These are phyloP conservation scores for Zaprionus bogoriensis DNA, from an alignment of 2,888 invertebrate species.

Conservation along the genomic window DNA sequence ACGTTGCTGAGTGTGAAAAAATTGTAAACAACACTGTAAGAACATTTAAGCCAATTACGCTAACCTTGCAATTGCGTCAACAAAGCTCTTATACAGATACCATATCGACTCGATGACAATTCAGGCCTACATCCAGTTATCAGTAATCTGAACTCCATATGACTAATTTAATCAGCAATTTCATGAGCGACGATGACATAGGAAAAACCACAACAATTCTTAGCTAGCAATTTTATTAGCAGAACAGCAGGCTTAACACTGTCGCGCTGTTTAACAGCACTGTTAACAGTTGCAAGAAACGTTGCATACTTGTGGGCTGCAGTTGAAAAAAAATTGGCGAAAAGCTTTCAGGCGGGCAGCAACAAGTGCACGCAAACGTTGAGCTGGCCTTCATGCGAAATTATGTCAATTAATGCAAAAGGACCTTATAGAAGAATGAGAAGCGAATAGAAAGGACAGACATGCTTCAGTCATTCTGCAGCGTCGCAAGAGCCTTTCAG, in stretches of 20 bases:
- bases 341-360: conserved; percentile 8
- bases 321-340: background rate
- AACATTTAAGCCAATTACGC: conserved; percentile 38
- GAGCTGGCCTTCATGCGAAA: conserved; percentile 14
- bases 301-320: conserved; percentile 34
- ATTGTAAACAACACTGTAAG: conserved; percentile 49
- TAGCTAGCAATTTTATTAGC: background rate
- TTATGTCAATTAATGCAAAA: conserved; percentile 10
- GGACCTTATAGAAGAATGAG: no score
- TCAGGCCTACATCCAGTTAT: conserved; percentile 10
- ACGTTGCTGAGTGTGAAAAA: conserved; percentile 46
- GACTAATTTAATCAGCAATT: conserved; percentile 29
- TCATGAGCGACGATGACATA: background rate
- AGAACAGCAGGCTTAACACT: no score
- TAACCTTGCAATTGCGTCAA: conserved; percentile 42
- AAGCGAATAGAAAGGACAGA: no score
- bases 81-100: conserved; percentile 19
- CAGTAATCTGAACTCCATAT: conserved; percentile 9
- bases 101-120: conserved; percentile 15
- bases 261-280: background rate
- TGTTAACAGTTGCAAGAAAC: background rate
- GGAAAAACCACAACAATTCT: background rate
- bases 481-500: no score
- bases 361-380: conserved; percentile 7
- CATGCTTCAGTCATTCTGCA: no score